These are phyloP conservation scores for Montipora capitata DNA, from an alignment of 92 coral and sea anemone species.

Conservation along the genomic window DNA sequence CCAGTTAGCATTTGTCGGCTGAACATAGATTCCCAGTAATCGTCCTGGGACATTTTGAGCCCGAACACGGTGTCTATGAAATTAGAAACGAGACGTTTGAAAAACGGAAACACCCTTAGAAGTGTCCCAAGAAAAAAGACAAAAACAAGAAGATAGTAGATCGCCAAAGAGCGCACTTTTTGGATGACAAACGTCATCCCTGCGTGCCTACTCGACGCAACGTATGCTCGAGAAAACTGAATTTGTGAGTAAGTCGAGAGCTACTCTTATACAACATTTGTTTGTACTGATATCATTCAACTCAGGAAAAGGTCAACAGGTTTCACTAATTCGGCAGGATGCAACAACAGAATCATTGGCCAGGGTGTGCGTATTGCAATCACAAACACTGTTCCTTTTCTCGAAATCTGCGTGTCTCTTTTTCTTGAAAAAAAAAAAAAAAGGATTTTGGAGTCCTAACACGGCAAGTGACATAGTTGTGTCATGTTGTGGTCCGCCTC, in stretches of 20 bases:
- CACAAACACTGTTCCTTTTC: not conserved
- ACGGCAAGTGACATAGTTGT: constrained; percentile 7
- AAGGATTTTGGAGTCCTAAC: not conserved
- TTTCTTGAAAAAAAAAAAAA: not conserved
- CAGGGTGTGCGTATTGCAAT: constrained; percentile 34
- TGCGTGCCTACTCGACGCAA: constrained; percentile 29
- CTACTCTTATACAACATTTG: constrained; percentile 17
- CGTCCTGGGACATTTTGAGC: constrained; percentile 77
- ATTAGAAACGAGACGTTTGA: constrained; percentile 61
- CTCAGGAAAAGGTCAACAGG: constrained; percentile 61
- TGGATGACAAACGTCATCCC: constrained; percentile 53
- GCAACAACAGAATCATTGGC: constrained; percentile 38
- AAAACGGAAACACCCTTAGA: constrained; percentile 77
- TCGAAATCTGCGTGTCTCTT: not conserved
- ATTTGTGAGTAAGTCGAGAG: constrained; percentile 27
- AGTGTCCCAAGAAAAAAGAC: constrained; percentile 72
- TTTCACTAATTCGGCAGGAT: constrained; percentile 36
- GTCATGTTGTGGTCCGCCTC: constrained; percentile 7
- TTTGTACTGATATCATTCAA: constrained; percentile 35
- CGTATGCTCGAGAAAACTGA: constrained; percentile 24
- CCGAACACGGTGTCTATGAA: constrained; percentile 78
- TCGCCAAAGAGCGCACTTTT: constrained; percentile 50
- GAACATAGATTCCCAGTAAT: constrained; percentile 91
- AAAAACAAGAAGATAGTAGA: constrained; percentile 57
- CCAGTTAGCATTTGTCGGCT: constrained; percentile 81